phyloP scores from a whole-genome alignment of 2,113 vertebrate species.

The cattle (Bos taurus) region DNA sequence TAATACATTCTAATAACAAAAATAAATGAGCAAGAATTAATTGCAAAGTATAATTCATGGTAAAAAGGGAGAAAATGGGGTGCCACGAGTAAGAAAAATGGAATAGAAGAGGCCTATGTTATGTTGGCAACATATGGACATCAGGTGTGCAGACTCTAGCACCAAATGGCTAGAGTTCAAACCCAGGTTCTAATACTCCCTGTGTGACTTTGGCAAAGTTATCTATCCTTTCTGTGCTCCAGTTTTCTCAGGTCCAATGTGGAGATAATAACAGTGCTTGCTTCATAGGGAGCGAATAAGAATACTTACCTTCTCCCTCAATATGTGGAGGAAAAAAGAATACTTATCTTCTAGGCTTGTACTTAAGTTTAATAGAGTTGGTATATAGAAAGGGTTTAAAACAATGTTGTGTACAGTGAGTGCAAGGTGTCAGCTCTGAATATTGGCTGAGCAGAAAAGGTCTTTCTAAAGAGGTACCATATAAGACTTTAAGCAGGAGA shows the following conservation, averaged over 20 bases:
- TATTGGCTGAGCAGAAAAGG: neutral
- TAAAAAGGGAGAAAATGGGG: neutral
- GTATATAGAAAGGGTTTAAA: neutral
- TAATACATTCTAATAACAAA: neutral
- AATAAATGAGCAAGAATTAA: neutral
- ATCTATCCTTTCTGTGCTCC: neutral
- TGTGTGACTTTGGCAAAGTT: neutral
- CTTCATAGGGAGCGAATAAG: neutral
- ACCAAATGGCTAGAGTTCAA: neutral
- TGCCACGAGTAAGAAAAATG: neutral
- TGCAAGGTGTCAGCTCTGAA: neutral
- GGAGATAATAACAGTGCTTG: neutral
- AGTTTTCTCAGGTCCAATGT: neutral
- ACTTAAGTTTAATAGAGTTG: neutral
- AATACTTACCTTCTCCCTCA: neutral
- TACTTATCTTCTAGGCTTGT: neutral
- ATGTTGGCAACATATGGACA: neutral
- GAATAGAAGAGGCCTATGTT: neutral
- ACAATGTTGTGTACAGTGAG: neutral
- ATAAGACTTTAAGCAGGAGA: neutral
- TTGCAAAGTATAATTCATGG: neutral
- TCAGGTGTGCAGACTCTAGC: neutral
- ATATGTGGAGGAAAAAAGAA: neutral
- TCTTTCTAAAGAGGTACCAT: neutral
- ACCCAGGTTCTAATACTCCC: neutral